A percentile compares a stretch with the other conserved stretches of the same genome.
Conservation (phyloP, 64 coral and sea anemone genomes). For the Actinia tenebrosa region DNA sequence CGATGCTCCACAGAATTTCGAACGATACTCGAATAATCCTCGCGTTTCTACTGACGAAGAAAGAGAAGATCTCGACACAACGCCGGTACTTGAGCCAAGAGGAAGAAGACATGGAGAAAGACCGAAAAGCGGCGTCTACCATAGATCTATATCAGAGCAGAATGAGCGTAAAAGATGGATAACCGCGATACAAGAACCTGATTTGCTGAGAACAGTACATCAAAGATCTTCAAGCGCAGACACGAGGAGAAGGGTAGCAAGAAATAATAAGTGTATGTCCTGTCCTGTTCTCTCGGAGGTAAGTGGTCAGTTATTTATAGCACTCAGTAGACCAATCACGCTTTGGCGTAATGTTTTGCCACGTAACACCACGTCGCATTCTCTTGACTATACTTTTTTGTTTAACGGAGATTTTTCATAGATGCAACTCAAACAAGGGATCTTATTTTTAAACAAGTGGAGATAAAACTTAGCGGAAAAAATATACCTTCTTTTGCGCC, state of each 20-base stretch:
- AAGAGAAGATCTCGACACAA: not conserved
- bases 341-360: too few species aligned
- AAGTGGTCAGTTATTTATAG: not conserved
- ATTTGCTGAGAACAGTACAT: not conserved
- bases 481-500: too few species aligned
- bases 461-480: too few species aligned
- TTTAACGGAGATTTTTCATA: too few species aligned
- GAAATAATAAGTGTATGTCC: not conserved
- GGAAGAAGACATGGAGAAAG: not conserved
- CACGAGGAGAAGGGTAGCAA: not conserved
- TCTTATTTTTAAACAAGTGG: too few species aligned
- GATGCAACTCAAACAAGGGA: too few species aligned
- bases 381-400: too few species aligned
- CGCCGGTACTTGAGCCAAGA: not conserved
- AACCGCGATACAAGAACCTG: not conserved
- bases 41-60: not conserved
- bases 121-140: not conserved
- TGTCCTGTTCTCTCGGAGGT: constrained; percentile 32
- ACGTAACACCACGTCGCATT: too few species aligned
- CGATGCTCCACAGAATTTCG: not conserved
- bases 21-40: not conserved
- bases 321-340: not conserved
- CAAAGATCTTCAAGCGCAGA: not conserved
- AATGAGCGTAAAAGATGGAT: constrained; percentile 8
- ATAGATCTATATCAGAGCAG: not conserved